phyloP scores from a whole-genome alignment of 2,888 invertebrate species.

The Sthenelais limicola region DNA sequence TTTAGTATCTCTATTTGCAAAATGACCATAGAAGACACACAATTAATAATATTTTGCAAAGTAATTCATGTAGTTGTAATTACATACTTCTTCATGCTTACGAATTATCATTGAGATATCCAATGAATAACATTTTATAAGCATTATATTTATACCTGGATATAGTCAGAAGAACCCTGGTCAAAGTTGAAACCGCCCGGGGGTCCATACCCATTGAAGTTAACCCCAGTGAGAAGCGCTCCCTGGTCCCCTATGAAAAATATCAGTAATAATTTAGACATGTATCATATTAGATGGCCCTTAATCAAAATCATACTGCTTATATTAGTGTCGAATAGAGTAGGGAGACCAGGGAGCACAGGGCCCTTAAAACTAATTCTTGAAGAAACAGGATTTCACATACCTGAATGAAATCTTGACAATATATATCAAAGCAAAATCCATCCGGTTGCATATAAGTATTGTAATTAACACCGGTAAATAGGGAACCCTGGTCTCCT shows the following conservation, averaged over 20 bases:
- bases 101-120: too few species aligned
- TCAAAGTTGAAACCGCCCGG: constrained; percentile 96
- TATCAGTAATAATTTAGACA: background rate
- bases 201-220: constrained; percentile 72
- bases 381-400: background rate
- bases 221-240: constrained; percentile 84
- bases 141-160: constrained; percentile 70
- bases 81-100: too few species aligned
- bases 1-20: too few species aligned
- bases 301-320: too few species aligned
- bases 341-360: too few species aligned
- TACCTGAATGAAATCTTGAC: constrained; percentile 35
- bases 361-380: too few species aligned
- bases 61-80: too few species aligned
- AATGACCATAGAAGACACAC: too few species aligned
- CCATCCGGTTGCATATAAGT: constrained; percentile 10
- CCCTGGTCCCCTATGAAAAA: constrained; percentile 60
- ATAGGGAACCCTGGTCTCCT: constrained; percentile 35
- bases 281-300: too few species aligned
- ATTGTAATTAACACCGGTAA: constrained; percentile 43
- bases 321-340: too few species aligned
- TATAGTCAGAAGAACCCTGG: constrained; percentile 78
- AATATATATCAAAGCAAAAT: constrained; percentile 41
- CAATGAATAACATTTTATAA: too few species aligned
- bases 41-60: too few species aligned